These are phyloP conservation scores for Pholis gunnellus DNA, from an alignment of 2,113 vertebrate species.

Conservation along the genomic window DNA sequence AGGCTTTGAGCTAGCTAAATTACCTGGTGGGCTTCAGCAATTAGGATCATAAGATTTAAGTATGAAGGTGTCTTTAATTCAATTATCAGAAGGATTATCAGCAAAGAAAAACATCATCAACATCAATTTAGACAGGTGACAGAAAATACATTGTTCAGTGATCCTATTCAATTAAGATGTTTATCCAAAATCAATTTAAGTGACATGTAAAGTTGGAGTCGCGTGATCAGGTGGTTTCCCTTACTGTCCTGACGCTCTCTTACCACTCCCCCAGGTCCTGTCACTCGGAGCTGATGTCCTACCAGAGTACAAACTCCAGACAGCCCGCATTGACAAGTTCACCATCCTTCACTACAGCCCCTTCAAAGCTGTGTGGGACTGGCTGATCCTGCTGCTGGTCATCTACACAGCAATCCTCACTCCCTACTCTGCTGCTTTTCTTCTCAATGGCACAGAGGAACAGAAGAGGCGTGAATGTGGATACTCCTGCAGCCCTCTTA, in stretches of 20 bases:
- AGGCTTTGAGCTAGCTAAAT: slow-evolving; percentile 44
- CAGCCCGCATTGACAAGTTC: slow-evolving; percentile 96
- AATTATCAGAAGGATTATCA: slow-evolving; percentile 5
- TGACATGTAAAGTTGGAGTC: neutral
- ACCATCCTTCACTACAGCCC: slow-evolving; percentile 99
- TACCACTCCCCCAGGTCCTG: slow-evolving; percentile 86
- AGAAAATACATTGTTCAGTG: neutral
- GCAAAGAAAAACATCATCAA: neutral
- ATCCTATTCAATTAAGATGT: slow-evolving; percentile 2
- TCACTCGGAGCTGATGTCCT: slow-evolving; percentile 97
- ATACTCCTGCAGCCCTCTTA: slow-evolving; percentile 97
- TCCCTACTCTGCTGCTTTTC: slow-evolving; percentile 97
- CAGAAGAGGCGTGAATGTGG: slow-evolving; percentile 94
- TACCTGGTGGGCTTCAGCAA: slow-evolving; percentile 35
- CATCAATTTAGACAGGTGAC: neutral
- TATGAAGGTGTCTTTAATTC: slow-evolving; percentile 11
- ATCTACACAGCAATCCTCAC: slow-evolving; percentile 99
- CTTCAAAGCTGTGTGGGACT: slow-evolving; percentile 99
- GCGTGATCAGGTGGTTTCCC: neutral
- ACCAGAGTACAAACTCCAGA: slow-evolving; percentile 99
- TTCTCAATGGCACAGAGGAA: slow-evolving; percentile 96
- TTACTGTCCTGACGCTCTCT: slow-evolving; percentile 12
- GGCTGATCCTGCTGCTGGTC: slow-evolving; percentile 96
- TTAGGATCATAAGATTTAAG: slow-evolving; percentile 28
- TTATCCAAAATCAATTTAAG: neutral